phyloP scores from a whole-genome alignment of 2,797 vertebrate genomes.

The Etheostoma nigrum region DNA sequence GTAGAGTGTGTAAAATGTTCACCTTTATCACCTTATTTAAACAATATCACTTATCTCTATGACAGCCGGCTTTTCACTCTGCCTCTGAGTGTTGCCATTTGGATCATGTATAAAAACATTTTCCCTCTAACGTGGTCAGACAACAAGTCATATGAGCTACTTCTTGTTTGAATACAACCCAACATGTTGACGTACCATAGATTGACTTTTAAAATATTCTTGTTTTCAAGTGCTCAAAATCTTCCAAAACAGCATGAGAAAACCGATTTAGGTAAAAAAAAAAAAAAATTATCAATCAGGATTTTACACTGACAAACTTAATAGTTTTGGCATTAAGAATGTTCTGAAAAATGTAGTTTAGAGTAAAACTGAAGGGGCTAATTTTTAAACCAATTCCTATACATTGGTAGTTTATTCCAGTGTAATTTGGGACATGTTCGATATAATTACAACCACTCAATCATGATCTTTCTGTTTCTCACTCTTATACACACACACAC shows the following conservation, averaged over 20 bases:
- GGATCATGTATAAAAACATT: neutral
- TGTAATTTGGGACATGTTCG: neutral
- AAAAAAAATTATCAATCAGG: neutral
- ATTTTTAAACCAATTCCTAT: neutral
- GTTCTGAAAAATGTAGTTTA: too few relatives aligned
- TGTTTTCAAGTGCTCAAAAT: neutral
- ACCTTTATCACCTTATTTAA: neutral
- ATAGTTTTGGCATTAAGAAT: neutral
- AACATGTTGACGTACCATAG: neutral
- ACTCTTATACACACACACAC: neutral
- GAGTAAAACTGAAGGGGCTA: neutral
- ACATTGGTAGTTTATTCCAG: neutral
- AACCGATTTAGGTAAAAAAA: too few relatives aligned
- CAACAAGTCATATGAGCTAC: neutral
- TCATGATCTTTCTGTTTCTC: slow-evolving; percentile 9
- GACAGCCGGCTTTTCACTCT: neutral
- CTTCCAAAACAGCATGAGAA: neutral
- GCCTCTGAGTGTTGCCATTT: neutral
- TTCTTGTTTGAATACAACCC: neutral
- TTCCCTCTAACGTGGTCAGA: neutral
- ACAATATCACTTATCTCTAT: neutral
- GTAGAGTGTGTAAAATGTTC: neutral
- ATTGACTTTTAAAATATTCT: neutral
- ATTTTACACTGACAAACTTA: neutral
- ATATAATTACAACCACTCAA: neutral